Base-by-base conservation (phyloP, 2,888 invertebrate genomes). In the Nebria brevicollis region DNA sequence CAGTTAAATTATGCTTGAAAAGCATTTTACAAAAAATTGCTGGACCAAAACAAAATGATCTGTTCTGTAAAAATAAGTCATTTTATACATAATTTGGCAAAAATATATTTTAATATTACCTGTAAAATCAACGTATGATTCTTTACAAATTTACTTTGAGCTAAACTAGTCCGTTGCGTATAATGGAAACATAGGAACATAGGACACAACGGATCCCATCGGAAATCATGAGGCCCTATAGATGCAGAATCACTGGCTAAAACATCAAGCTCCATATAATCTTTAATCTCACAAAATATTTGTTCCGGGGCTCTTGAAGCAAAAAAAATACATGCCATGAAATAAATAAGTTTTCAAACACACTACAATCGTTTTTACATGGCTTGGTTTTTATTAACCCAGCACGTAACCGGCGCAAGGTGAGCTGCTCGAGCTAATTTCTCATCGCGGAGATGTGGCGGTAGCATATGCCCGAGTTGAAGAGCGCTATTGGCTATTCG, bases 31-130 rank as follows among this genome's bases (percentile, higher is more conserved):
- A 93, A 82, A 96, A 90, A 0, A 94, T 92, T 0, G 95, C 95
- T 0, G 96, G 95, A 0, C 95, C 96, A 84, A 95, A 90, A 84
- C 95, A 95, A 86, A 95, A 94, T 26, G 95, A 94, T 81, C 94
- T 92, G 86, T 96, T 95, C 95, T 95, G 85, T 78, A 87, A 85
- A 75, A 68, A 20, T 43, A 73, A 13, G 15, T 54, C 4, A 54
- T 54, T 11, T 54, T 11, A 11, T 54, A 73, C 4, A 41, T 34
- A 20, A 34, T 73, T 25, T 20, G 20, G 20, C 20, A 20, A 20
- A 20, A 65, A 11, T 75, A 25, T 42, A 74, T 43, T 43, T 6
- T 74, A 13, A 43, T 43, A 34, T 34, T 86, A 92, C 93, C 89
- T 93, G 90, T 85, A 93, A 91, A 6, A 93, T 88, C 42, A 93